These are phyloP conservation scores for Teleopsis dalmanni DNA, from an alignment of 1,140 invertebrate genomes.

Conservation along the genomic window DNA sequence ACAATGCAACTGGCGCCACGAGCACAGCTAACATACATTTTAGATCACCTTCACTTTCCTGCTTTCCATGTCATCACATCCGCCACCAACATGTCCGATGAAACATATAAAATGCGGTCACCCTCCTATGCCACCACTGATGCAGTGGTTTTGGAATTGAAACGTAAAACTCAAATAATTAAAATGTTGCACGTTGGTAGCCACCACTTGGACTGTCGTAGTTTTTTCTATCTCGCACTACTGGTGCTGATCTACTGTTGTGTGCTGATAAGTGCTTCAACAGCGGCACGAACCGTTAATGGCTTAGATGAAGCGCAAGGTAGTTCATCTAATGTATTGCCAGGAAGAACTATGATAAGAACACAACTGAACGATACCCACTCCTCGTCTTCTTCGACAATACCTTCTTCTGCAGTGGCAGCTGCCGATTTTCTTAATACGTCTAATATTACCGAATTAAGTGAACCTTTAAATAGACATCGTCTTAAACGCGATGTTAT, in stretches of 20 bases:
- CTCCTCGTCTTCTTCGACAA: background rate
- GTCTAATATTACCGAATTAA: background rate
- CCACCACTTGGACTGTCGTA: constrained; percentile 7
- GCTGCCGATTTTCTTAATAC: background rate
- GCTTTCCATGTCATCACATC: too few species aligned
- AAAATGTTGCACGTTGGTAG: constrained; percentile 17
- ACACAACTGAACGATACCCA: background rate
- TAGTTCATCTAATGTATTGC: too few species aligned
- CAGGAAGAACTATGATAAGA: background rate
- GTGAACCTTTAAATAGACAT: background rate
- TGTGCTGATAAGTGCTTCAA: constrained; percentile 31
- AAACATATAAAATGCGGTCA: too few species aligned
- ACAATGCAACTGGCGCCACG: too few species aligned
- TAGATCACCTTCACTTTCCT: too few species aligned
- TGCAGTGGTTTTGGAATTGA: constrained; percentile 1
- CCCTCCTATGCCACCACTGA: constrained; percentile 4
- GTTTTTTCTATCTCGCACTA: constrained; percentile 18
- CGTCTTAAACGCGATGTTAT: constrained; percentile 26
- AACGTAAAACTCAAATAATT: constrained; percentile 6
- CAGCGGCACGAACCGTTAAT: constrained; percentile 11
- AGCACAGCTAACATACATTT: too few species aligned
- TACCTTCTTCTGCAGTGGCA: background rate
- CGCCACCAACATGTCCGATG: background rate
- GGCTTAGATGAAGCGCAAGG: too few species aligned
- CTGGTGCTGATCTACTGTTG: constrained; percentile 34